Evolutionary conservation across 2,113 vertebrate species (phyloP), one percentile per base, ranked within the genome.

Genomic region (Odobenus rosmarus): DNA sequence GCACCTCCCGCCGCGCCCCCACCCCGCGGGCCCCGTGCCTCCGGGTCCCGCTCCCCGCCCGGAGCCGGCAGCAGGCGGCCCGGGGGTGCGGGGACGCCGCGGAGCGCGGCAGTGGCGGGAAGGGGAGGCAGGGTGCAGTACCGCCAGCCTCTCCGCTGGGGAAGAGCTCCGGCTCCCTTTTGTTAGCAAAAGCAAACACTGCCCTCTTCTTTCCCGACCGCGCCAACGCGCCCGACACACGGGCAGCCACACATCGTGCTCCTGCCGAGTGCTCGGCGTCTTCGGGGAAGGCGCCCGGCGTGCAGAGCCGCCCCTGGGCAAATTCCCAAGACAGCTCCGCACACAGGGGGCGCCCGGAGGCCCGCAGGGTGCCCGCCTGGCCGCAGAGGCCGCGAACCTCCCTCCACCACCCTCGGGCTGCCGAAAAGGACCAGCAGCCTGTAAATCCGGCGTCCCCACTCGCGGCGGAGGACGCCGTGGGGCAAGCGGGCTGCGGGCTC

Each of bases 181-280:
- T 98, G 98, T 98, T 98, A 97, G 83, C 87, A 88, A 98, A 98
- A 97, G 98, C 98, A 97, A 98, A 98, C 96, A 98, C 98, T 98
- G 98, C 98, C 98, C 98, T 98, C 98, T 98, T 98, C 98, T 97
- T 98, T 98, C 92, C 92, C 97, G 94, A 98, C 90, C 95, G 95
- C 97, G 98, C 97, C 97, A 98, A 62, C 97, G 97, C 98, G 94
- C 98, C 95, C 93, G 71, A 91, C 95, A 57, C 96, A 33, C 90
- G 79, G 95, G 83, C 96, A 74, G 98, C 89, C 95, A 55, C 96
- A 76, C 95, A 16, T 31, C 79, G 86, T 49, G 97, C 96, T 96
- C 57, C 92, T 0, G 93, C 93, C 88, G 21, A 74, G 93, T 46
- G 95, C 92, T 87, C 92, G 3, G 96, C 83, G 81, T 74, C 97